A percentile compares a stretch with the other conserved stretches of the same genome.
These are phyloP conservation scores for Dinoponera quadriceps DNA, from an alignment of 1,140 invertebrate species.

Conservation along the genomic window DNA sequence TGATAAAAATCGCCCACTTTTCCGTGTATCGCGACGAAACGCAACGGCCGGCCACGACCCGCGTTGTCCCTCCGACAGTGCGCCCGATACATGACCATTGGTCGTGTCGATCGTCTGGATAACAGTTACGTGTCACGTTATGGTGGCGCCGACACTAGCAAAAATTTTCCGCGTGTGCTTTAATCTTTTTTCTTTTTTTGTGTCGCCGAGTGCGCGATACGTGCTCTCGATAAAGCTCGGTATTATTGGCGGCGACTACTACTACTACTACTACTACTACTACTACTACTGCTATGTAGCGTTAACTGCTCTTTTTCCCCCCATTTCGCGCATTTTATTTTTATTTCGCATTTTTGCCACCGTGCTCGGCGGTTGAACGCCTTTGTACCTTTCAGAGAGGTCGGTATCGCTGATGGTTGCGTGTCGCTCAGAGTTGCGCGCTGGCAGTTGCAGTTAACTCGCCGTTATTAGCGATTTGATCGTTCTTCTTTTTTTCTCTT, in stretches of 20 bases:
- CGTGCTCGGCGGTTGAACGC: neutral
- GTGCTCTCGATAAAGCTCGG: slow-evolving; percentile 6
- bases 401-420: neutral
- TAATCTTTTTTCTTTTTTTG: slow-evolving; percentile 5
- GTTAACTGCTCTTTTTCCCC: neutral
- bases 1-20: slow-evolving; percentile 44
- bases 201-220: neutral
- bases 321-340: slow-evolving; percentile 1
- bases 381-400: neutral
- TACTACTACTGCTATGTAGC: neutral
- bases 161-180: slow-evolving; percentile 29
- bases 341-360: slow-evolving; percentile 26
- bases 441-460: neutral
- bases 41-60: neutral
- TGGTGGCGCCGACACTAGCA: slow-evolving; percentile 4
- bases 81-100: slow-evolving; percentile 6
- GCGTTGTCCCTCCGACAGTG: slow-evolving; percentile 16
- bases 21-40: slow-evolving; percentile 19
- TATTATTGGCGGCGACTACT: slow-evolving; percentile 23
- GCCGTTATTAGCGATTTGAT: slow-evolving; percentile 1
- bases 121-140: slow-evolving; percentile 37
- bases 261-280: no score
- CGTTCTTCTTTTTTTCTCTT: neutral
- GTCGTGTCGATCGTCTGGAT: slow-evolving; percentile 28
- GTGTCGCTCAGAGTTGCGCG: neutral